Base-by-base conservation (phyloP, 35 echinoderm and acorn worm species). In the Ophioderma brevispina region DNA sequence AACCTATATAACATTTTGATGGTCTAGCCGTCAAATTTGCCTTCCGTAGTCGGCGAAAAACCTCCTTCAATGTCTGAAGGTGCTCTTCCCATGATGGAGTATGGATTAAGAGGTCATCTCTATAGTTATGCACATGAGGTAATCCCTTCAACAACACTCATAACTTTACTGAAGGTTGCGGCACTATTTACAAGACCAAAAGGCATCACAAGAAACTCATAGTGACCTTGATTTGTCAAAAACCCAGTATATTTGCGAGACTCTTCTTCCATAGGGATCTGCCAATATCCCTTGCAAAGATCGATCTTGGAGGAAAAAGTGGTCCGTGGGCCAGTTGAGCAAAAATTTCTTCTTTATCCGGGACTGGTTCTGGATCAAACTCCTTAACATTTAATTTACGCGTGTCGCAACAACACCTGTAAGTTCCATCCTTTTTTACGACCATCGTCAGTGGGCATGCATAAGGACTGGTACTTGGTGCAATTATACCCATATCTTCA, bases 231-330 rank as follows among this genome's bases (percentile, higher is more conserved):
- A 6, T 15, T 32, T 49, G 63, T 76, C 31, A 92, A 8, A 79
- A 92, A 92, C 4, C 85, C 35, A 19, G 85, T 88, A 37, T 34
- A 42, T 80, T 78, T 32, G 41, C 79, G 89, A 11, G 85, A 37
- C 1, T 78, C 39, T 25, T 80, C 76, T 36, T 80, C 36, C 38
- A 92, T 43, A 38, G 91, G 91, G 8, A 92, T 41, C 77, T 92
- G 91, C 91, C 91, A 92, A 43, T 92, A 92, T 2, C 91, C 91
- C 38, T 92, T 92, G 46, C 23, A 80, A 33, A 92, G 42, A 42
- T 92, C 85, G 32, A 92, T 89, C 85, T 92, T 92, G 21, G 46
- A 81, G 35, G 77, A 40, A 89, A 92, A 32, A 78, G 88, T 23
- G 13, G 15, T 33, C 42, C 91, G 13, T 81, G 13, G 13, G 59